These are phyloP conservation scores for Hyphantria cunea DNA, from an alignment of 1,140 invertebrate species.

Conservation along the genomic window DNA sequence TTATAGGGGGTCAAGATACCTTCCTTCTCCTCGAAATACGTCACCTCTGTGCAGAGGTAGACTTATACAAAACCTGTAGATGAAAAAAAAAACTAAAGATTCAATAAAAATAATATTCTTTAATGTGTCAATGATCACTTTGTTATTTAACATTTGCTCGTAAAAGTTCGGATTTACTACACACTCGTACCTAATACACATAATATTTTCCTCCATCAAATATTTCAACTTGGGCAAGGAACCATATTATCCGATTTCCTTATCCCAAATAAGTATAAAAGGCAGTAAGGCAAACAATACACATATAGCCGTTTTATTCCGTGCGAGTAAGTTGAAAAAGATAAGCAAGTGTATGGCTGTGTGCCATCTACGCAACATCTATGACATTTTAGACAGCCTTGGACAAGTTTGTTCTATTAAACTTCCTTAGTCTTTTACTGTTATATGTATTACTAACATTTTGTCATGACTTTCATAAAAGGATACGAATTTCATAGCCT, in stretches of 20 bases:
- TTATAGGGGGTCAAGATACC: too few species aligned
- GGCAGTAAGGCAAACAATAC: not conserved
- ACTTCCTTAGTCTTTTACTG: conserved; percentile 10
- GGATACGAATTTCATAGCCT: too few species aligned
- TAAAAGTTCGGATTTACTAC: not conserved
- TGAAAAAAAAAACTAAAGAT: too few species aligned
- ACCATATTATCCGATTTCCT: conserved; percentile 5
- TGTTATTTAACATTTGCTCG: too few species aligned
- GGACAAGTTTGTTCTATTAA: conserved; percentile 20
- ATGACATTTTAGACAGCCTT: conserved; percentile 14
- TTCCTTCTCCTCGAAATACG: too few species aligned
- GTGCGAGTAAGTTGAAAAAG: conserved; percentile 10
- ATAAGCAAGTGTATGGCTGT: conserved; percentile 18
- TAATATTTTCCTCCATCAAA: conserved; percentile 5
- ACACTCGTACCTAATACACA: not conserved
- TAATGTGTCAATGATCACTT: too few species aligned
- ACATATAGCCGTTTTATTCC: conserved; percentile 5
- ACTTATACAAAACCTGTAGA: too few species aligned
- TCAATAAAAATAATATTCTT: too few species aligned
- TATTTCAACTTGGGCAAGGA: conserved; percentile 3
- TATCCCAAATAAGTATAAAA: conserved; percentile 4
- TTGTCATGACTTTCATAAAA: not conserved
- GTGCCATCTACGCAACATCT: conserved; percentile 16
- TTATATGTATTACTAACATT: conserved; percentile 5
- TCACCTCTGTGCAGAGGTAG: too few species aligned